These are phyloP conservation scores for Bujurquina vittata DNA, from an alignment of 2,113 vertebrate genomes.

Conservation along the genomic window DNA sequence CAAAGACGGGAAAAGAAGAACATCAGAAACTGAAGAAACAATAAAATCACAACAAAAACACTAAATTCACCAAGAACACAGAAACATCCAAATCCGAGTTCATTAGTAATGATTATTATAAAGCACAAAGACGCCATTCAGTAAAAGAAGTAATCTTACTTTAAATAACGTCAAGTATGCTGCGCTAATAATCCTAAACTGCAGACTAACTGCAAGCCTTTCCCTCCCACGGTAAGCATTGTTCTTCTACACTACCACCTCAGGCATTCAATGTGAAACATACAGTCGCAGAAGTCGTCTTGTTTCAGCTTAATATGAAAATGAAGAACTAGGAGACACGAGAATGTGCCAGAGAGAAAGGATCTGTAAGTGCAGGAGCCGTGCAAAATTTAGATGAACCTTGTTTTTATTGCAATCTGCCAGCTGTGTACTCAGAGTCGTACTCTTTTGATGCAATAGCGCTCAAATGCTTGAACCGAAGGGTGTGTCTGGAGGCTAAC, in stretches of 20 bases:
- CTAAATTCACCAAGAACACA: too few relatives aligned
- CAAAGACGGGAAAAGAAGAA: too few relatives aligned
- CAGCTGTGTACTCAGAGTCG: background rate
- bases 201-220: background rate
- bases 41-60: too few relatives aligned
- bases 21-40: too few relatives aligned
- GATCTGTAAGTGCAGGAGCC: fast-evolving
- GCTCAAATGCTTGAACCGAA: background rate
- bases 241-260: background rate
- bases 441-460: background rate
- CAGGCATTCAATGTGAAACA: background rate
- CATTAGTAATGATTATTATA: too few relatives aligned
- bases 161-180: background rate
- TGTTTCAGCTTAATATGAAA: background rate
- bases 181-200: background rate
- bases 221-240: background rate
- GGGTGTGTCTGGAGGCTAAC: background rate
- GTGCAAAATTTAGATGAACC: background rate
- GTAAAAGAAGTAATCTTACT: background rate
- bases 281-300: background rate
- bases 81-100: too few relatives aligned
- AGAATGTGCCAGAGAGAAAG: background rate
- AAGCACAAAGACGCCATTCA: background rate
- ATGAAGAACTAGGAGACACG: background rate
- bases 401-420: background rate